phyloP scores from a whole-genome alignment of 2,113 vertebrate genomes.

The Lampris megalopsis region DNA sequence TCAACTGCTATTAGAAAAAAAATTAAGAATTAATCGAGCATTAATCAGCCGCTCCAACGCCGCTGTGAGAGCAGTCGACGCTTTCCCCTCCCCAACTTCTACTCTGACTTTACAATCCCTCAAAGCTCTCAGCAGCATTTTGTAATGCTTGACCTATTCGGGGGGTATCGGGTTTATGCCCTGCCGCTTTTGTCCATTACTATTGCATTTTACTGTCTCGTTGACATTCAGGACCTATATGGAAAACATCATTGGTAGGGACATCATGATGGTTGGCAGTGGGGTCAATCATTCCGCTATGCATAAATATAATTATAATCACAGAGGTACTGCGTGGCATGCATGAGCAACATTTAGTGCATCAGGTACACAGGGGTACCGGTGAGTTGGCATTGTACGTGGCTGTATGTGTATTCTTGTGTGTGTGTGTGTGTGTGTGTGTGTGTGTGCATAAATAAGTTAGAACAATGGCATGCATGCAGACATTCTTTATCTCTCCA shows the following conservation, averaged over 20 bases:
- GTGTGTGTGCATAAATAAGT: conserved; percentile 33
- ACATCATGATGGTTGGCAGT: conserved; percentile 19
- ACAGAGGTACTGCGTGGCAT: conserved; percentile 40
- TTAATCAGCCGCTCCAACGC: conserved; percentile 38
- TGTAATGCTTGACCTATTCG: conserved; percentile 43
- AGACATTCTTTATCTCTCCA: not conserved
- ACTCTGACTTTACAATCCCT: not conserved
- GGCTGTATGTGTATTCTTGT: not conserved
- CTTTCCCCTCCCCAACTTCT: conserved; percentile 9
- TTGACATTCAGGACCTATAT: conserved; percentile 48
- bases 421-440: not conserved
- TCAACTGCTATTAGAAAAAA: conserved; percentile 9
- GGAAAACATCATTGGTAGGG: conserved; percentile 24
- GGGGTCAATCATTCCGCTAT: conserved; percentile 20
- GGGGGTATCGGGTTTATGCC: conserved; percentile 23
- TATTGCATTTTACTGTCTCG: conserved; percentile 43
- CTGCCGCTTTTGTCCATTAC: conserved; percentile 4
- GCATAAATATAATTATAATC: conserved; percentile 50
- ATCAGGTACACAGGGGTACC: not conserved
- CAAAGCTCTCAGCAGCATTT: conserved; percentile 2
- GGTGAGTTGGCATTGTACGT: not conserved
- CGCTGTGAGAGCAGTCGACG: conserved; percentile 31
- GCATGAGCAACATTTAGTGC: conserved; percentile 6
- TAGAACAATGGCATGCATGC: not conserved
- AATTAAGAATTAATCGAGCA: conserved; percentile 23